These are phyloP conservation scores for Zenarchopterus dispar DNA, from an alignment of 2,797 vertebrate genomes.

Conservation along the genomic window DNA sequence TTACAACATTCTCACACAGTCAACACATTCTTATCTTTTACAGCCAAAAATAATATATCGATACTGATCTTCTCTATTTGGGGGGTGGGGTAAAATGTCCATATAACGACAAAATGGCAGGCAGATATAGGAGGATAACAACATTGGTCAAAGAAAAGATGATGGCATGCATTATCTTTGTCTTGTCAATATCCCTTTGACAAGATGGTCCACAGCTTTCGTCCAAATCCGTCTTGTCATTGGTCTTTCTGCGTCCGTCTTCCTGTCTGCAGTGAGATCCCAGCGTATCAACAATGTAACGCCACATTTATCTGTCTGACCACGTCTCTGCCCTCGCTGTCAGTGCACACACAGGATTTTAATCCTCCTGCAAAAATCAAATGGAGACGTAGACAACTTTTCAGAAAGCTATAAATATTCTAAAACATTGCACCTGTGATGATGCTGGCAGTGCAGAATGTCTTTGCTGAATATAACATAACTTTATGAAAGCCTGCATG, in stretches of 20 bases:
- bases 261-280: conserved; percentile 17
- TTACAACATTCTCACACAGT: conserved; percentile 34
- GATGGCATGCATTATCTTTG: conserved; percentile 43
- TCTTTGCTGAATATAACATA: neutral
- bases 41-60: conserved; percentile 41
- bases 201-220: conserved; percentile 44
- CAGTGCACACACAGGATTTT: conserved; percentile 11
- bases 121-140: conserved; percentile 41
- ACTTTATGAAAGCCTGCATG: conserved; percentile 24
- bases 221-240: conserved; percentile 18
- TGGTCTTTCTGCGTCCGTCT: conserved; percentile 23
- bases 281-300: conserved; percentile 18
- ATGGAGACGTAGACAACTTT: conserved; percentile 8
- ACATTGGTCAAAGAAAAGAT: conserved; percentile 36
- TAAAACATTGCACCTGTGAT: conserved; percentile 29
- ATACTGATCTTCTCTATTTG: conserved; percentile 25
- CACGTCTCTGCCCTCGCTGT: conserved; percentile 5
- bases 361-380: conserved; percentile 27
- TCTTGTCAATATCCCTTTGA: conserved; percentile 51
- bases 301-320: conserved; percentile 14
- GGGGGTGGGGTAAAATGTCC: conserved; percentile 3
- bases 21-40: conserved; percentile 35
- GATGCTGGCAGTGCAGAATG: conserved; percentile 5
- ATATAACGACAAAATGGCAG: conserved; percentile 12
- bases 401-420: conserved; percentile 28